phyloP scores from a whole-genome alignment of 2,888 invertebrate genomes.

The Abrostola triplasia region DNA sequence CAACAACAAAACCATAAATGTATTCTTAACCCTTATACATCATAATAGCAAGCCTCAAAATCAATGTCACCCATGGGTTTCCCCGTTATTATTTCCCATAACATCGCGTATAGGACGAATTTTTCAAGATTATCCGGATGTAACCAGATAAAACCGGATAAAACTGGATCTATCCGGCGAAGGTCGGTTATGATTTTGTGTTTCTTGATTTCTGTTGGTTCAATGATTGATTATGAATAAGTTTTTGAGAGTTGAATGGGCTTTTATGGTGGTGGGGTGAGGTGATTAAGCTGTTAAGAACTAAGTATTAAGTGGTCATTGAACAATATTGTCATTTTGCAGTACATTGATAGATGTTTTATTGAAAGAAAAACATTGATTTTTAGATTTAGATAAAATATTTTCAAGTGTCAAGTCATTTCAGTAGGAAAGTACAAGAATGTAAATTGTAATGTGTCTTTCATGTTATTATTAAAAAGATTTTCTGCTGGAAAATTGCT shows the following conservation, averaged over 20 bases:
- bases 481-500: too few species aligned
- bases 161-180: slow-evolving; percentile 41
- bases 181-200: slow-evolving; percentile 37
- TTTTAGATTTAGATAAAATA: too few species aligned
- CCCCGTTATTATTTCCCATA: slow-evolving; percentile 31
- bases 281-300: slow-evolving; percentile 5
- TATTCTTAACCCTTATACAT: slow-evolving; percentile 7
- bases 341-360: neutral
- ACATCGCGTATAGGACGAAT: slow-evolving; percentile 37
- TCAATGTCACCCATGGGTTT: slow-evolving; percentile 43
- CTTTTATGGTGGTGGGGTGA: slow-evolving; percentile 11
- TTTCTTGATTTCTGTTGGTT: slow-evolving; percentile 26
- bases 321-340: neutral
- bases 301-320: neutral
- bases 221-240: slow-evolving; percentile 20
- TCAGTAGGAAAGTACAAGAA: too few species aligned
- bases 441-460: too few species aligned
- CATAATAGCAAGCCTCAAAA: slow-evolving; percentile 32
- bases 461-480: too few species aligned
- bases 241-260: slow-evolving; percentile 16
- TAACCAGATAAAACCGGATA: slow-evolving; percentile 33
- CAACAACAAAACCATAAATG: slow-evolving; percentile 17
- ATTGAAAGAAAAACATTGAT: neutral
- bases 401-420: too few species aligned
- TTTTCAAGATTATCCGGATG: slow-evolving; percentile 55